Conservation (phyloP, 2,797 vertebrate species). For the Enteromius paludinosus region DNA sequence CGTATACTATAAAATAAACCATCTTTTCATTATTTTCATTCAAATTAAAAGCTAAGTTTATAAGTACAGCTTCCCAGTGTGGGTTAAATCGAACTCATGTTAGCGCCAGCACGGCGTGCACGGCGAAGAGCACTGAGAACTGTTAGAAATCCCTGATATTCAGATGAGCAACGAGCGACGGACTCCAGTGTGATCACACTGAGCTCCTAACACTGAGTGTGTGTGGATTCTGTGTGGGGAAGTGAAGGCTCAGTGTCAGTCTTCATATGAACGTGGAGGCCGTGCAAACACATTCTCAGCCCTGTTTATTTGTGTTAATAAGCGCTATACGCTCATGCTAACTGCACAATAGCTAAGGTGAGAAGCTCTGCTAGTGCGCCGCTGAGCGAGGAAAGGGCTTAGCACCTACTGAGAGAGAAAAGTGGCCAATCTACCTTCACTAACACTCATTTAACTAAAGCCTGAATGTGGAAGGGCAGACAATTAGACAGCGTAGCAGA, state of each 20-base stretch:
- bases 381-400: background rate
- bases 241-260: background rate
- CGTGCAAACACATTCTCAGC: background rate
- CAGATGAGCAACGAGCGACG: background rate
- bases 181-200: background rate
- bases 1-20: too few species aligned
- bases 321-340: background rate
- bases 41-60: background rate
- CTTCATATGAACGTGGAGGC: background rate
- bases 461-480: constrained; percentile 12
- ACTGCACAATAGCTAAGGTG: constrained; percentile 9
- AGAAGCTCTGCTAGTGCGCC: background rate
- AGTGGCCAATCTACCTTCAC: constrained; percentile 5
- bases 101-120: too few species aligned
- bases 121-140: too few species aligned
- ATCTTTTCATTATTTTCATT: background rate
- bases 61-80: background rate
- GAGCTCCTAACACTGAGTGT: too few species aligned
- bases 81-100: background rate
- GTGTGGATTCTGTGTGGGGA: background rate
- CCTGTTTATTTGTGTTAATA: background rate
- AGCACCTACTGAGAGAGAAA: constrained; percentile 11
- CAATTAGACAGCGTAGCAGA: background rate
- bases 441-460: constrained; percentile 7
- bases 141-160: background rate